Base-by-base conservation (phyloP, 1,140 invertebrate species). In the Drosophila ohnishii region DNA sequence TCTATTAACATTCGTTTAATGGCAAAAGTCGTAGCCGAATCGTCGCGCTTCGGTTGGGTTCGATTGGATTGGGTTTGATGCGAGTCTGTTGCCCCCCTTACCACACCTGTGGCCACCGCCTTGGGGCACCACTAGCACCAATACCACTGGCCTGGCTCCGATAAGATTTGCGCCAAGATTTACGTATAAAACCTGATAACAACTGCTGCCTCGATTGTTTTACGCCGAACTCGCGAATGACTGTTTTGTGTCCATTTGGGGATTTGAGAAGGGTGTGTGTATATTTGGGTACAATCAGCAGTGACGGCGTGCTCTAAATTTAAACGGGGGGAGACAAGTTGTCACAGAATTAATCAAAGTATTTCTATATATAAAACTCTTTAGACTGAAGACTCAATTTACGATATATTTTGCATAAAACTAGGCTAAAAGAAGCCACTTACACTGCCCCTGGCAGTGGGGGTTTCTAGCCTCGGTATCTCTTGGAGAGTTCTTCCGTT, bases 151-250 rank as follows among this genome's bases (percentile, higher is more conserved):
- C 28, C 25, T 39, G 6, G 7, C 37, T 2, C 62, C 64, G 73
- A 76, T 76, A 76, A 76, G 73, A 76, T 76, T 76, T 76, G 71
- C n/a, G 37, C 37, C 32, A 75, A 75, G 73, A 76, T 76, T 76
- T 76, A 76, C 73, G 73, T 76, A 76, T 67, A 76, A 60, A 66
- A 66, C 28, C 13, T 67, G 73, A 76, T 76, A 76, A 60, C 56
- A 64, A 2, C 19, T 47, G 66, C 19, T 42, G 35, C 37, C 42
- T 75, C 60, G 28, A 75, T 75, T 75, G 72, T 48, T 57, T 75
- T 74, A 56, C 71, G 50, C 25, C 32, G 45, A 74, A 75, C 47
- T 44, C 28, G 28, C 32, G 37, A 40, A 71, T 65, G 71, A 56
- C 39, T 56, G 28, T 50, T 32, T 32, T 32, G 30, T 56, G 25